These are phyloP conservation scores for Sphaeramia orbicularis DNA, from an alignment of 2,797 vertebrate species.

Conservation along the genomic window DNA sequence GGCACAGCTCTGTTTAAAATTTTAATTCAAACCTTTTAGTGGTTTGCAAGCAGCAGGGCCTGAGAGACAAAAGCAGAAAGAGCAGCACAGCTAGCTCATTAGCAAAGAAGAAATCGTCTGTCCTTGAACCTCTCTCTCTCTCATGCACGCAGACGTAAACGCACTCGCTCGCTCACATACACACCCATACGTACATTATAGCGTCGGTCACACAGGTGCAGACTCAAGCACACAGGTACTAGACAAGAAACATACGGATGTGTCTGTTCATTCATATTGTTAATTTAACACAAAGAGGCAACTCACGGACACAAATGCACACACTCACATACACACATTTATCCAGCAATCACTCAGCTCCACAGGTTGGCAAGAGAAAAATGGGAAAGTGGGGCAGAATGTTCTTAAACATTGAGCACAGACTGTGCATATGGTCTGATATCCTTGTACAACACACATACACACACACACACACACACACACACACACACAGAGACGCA, in stretches of 20 bases:
- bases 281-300: neutral
- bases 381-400: conserved; percentile 63
- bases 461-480: conserved; percentile 12
- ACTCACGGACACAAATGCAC: neutral
- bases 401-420: conserved; percentile 48
- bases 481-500: conserved; percentile 20
- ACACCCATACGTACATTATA: neutral
- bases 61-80: conserved; percentile 72
- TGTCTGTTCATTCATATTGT: neutral
- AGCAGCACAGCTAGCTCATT: conserved; percentile 71
- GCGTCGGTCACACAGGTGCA: conserved; percentile 3
- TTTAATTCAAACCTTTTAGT: conserved; percentile 87
- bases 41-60: conserved; percentile 68
- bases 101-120: conserved; percentile 57
- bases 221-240: neutral
- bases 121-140: conserved; percentile 43
- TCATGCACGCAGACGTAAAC: conserved; percentile 11
- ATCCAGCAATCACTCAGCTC: conserved; percentile 12
- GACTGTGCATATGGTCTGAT: conserved; percentile 35
- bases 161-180: neutral
- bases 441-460: conserved; percentile 6
- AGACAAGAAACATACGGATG: neutral
- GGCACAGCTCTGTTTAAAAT: conserved; percentile 76
- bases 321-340: neutral
- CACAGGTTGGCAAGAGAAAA: conserved; percentile 44